Evolutionary conservation across 92 coral and sea anemone genomes (phyloP).

Genomic region (Metridium senile): DNA sequence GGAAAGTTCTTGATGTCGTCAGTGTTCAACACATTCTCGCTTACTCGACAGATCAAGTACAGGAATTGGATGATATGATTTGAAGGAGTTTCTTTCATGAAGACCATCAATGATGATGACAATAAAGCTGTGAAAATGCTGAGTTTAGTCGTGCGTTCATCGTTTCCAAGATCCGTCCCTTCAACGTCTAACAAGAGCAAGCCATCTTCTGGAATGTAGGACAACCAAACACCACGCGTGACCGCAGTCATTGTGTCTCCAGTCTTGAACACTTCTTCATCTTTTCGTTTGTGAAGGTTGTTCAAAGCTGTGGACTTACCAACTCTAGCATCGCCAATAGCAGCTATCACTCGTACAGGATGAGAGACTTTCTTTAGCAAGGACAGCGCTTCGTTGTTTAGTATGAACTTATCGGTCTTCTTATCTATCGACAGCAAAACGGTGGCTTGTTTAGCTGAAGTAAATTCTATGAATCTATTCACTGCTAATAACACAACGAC

Average conservation of each 20-base stretch:
- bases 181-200: slow-evolving; percentile 65
- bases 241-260: slow-evolving; percentile 43
- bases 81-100: slow-evolving; percentile 31
- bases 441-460: no score
- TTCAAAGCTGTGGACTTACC: slow-evolving; percentile 79
- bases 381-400: neutral
- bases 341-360: slow-evolving; percentile 48
- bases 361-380: neutral
- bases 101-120: slow-evolving; percentile 55
- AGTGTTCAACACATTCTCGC: slow-evolving; percentile 37
- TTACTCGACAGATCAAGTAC: slow-evolving; percentile 48
- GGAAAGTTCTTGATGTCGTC: slow-evolving; percentile 49
- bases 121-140: slow-evolving; percentile 62
- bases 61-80: slow-evolving; percentile 45
- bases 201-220: slow-evolving; percentile 15
- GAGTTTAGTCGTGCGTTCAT: slow-evolving; percentile 35
- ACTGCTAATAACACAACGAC: no score
- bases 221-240: slow-evolving; percentile 70
- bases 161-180: slow-evolving; percentile 53
- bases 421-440: neutral
- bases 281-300: slow-evolving; percentile 16
- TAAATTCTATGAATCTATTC: no score
- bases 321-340: slow-evolving; percentile 74
- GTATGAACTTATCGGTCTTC: neutral
- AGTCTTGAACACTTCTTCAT: slow-evolving; percentile 47